phyloP scores from a whole-genome alignment of 2,888 invertebrate genomes.

The Sarcophaga rosellei region DNA sequence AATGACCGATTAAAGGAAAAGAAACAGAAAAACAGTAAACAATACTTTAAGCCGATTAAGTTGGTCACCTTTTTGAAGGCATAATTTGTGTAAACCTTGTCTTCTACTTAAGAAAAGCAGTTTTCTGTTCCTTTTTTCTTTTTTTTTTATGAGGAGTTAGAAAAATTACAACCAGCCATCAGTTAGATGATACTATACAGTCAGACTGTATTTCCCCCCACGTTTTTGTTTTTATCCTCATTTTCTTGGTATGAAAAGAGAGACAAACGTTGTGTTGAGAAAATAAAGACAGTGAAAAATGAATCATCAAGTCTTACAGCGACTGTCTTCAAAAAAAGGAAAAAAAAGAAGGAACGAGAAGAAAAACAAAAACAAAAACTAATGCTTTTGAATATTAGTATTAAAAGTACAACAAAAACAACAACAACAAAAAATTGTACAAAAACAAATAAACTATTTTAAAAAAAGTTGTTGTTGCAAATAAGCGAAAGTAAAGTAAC shows the following conservation, averaged over 20 bases:
- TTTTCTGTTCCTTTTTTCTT: no score
- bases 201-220: background rate
- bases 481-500: slow-evolving; percentile 68
- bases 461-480: slow-evolving; percentile 26
- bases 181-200: slow-evolving; percentile 52
- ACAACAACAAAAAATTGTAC: background rate
- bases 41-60: slow-evolving; percentile 51
- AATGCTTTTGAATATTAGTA: slow-evolving; percentile 63
- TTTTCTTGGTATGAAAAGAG: slow-evolving; percentile 33
- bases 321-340: slow-evolving; percentile 39
- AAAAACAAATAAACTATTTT: slow-evolving; percentile 3
- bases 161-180: slow-evolving; percentile 47
- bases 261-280: slow-evolving; percentile 62
- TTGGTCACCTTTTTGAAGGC: slow-evolving; percentile 47
- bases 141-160: slow-evolving; percentile 10
- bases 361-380: slow-evolving; percentile 21
- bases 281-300: slow-evolving; percentile 67
- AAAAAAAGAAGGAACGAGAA: no score
- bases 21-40: slow-evolving; percentile 39
- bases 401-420: slow-evolving; percentile 43
- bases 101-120: background rate
- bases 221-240: background rate
- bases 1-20: slow-evolving; percentile 45
- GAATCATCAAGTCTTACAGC: slow-evolving; percentile 58
- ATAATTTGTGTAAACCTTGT: slow-evolving; percentile 14